Evolutionary conservation across 2,797 vertebrate species (phyloP).

Genomic region (Tadarida brasiliensis): DNA sequence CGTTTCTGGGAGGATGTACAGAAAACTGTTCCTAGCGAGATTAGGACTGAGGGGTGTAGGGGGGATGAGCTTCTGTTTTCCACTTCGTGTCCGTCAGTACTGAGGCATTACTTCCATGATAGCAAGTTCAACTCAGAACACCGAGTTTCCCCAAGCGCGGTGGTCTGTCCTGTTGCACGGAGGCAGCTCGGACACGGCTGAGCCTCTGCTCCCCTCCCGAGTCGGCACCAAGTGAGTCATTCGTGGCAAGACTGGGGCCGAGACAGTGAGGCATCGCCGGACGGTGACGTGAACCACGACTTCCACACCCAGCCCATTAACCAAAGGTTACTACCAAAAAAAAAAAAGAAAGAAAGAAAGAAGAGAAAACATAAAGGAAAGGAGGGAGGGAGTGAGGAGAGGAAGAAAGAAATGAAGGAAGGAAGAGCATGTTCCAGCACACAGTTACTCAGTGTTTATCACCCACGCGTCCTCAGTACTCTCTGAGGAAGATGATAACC

Average conservation of each 20-base stretch:
- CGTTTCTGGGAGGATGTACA: not conserved
- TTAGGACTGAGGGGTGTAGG: too few relatives aligned
- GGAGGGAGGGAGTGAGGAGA: not conserved
- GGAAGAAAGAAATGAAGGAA: not conserved
- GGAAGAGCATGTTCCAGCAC: too few relatives aligned
- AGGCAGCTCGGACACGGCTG: not conserved
- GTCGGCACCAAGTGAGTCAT: not conserved
- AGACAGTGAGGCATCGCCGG: not conserved
- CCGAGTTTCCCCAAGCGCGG: not conserved
- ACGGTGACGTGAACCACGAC: not conserved
- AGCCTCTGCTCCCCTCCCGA: too few relatives aligned
- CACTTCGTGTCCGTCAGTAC: not conserved
- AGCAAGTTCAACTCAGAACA: not conserved
- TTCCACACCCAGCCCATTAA: not conserved
- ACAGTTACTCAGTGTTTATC: not conserved
- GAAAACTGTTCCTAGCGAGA: not conserved
- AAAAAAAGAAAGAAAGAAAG: not conserved
- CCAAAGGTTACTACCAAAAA: not conserved
- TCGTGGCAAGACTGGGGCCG: not conserved
- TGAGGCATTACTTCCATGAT: rapidly evolving
- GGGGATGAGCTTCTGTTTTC: not conserved
- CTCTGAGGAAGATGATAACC: not conserved
- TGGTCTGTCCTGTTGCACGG: not conserved
- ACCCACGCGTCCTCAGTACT: not conserved
- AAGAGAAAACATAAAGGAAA: not conserved